phyloP scores from a whole-genome alignment of 2,797 vertebrate species.

The Moxostoma hubbsi region DNA sequence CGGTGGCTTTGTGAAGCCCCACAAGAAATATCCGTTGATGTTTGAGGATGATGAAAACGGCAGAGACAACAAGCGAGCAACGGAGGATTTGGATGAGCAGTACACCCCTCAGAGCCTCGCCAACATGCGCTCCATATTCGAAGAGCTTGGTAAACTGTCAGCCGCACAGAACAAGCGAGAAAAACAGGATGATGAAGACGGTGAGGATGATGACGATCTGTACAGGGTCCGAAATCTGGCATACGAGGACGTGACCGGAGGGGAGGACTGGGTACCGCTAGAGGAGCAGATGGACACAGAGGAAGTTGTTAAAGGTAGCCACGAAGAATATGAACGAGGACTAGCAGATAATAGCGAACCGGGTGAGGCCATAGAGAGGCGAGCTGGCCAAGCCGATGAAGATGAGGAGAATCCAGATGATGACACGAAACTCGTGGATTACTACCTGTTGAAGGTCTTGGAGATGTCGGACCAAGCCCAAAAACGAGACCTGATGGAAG shows the following conservation, averaged over 20 bases:
- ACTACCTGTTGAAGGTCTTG: constrained; percentile 88
- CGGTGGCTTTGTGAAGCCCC: constrained; percentile 82
- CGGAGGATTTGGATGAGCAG: constrained; percentile 94
- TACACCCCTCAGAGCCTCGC: constrained; percentile 97
- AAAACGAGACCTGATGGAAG: constrained; percentile 75
- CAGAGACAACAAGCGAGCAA: constrained; percentile 87
- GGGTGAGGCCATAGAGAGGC: constrained; percentile 78
- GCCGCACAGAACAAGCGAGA: constrained; percentile 79
- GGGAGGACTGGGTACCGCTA: constrained; percentile 94
- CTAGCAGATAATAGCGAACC: constrained; percentile 77
- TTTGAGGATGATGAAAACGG: constrained; percentile 87
- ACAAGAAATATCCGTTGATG: constrained; percentile 85
- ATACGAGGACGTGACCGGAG: constrained; percentile 92
- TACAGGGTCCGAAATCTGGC: constrained; percentile 87
- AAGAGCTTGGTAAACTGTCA: constrained; percentile 91
- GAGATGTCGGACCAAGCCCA: constrained; percentile 80
- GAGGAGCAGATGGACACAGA: constrained; percentile 94
- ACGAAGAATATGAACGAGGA: constrained; percentile 86
- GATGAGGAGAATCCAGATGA: constrained; percentile 83
- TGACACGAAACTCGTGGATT: constrained; percentile 88
- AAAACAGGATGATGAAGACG: constrained; percentile 82
- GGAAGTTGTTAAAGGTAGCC: constrained; percentile 89
- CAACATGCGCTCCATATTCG: constrained; percentile 94
- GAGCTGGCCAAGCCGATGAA: constrained; percentile 61
- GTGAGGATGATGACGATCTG: constrained; percentile 81